phyloP scores from a whole-genome alignment of 2,113 vertebrate species.

The Tychaedon coryphoeus region DNA sequence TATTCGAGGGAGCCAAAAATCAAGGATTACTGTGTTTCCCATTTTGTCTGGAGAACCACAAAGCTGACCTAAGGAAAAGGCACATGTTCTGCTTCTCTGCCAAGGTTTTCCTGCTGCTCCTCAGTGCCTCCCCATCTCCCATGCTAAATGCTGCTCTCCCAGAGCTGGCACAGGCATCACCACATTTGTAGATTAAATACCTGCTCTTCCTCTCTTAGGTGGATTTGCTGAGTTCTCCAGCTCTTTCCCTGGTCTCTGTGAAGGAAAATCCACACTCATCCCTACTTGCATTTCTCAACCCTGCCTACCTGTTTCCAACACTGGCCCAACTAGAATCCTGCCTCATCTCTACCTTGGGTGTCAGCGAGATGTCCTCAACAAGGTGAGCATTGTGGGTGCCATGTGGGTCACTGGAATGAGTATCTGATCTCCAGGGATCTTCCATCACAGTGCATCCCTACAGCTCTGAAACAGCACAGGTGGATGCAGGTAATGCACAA shows the following conservation, averaged over 20 bases:
- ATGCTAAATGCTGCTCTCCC: neutral
- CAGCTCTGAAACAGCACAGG: neutral
- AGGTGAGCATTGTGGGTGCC: conserved; percentile 74
- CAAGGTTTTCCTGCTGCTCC: neutral
- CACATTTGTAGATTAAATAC: neutral
- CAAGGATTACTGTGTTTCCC: neutral
- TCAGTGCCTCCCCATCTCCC: neutral
- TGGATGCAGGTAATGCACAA: neutral
- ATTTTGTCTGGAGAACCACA: neutral
- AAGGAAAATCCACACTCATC: conserved; percentile 86
- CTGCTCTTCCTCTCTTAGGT: conserved; percentile 72
- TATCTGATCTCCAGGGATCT: neutral
- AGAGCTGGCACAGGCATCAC: neutral
- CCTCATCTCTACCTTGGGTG: conserved; percentile 95
- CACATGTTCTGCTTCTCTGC: accelerated
- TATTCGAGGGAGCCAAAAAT: neutral
- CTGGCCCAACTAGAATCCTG: conserved; percentile 91
- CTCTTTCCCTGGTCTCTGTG: conserved; percentile 90
- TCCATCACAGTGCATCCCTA: accelerated
- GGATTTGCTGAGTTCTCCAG: conserved; percentile 90
- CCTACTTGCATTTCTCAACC: conserved; percentile 90
- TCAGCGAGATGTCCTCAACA: conserved; percentile 93
- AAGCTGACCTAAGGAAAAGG: neutral
- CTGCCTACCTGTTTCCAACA: conserved; percentile 84
- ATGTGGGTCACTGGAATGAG: neutral